Evolutionary conservation across 1,140 invertebrate species (phyloP).

Genomic region (Cecropterus lyciades): DNA sequence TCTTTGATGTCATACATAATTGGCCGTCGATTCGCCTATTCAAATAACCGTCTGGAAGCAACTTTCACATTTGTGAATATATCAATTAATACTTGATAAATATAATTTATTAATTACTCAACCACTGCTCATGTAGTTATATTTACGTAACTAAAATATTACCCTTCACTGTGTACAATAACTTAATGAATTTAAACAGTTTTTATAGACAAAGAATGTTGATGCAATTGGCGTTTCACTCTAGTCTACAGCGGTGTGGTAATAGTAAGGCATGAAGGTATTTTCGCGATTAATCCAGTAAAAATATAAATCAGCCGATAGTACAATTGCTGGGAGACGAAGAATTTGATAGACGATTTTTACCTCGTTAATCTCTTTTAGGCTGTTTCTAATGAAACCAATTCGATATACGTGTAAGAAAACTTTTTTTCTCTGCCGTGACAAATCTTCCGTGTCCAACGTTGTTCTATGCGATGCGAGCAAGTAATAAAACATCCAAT

Average conservation of each 20-base stretch:
- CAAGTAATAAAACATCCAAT: conserved; percentile 34
- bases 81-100: background rate
- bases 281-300: no score
- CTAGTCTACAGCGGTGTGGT: no score
- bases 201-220: no score
- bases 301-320: no score
- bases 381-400: background rate
- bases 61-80: conserved; percentile 7
- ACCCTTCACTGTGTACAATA: background rate
- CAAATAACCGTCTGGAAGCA: background rate
- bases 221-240: no score
- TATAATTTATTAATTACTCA: background rate
- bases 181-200: background rate
- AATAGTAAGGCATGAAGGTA: no score
- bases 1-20: background rate
- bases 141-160: background rate
- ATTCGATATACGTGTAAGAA: background rate
- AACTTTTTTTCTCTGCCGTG: background rate
- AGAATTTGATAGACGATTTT: no score
- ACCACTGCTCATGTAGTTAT: background rate
- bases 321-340: no score
- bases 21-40: background rate
- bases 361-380: no score
- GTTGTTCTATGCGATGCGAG: background rate
- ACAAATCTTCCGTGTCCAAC: background rate